Evolutionary conservation across 2,797 vertebrate genomes (phyloP).

Genomic region (Hemibagrus guttatus): DNA sequence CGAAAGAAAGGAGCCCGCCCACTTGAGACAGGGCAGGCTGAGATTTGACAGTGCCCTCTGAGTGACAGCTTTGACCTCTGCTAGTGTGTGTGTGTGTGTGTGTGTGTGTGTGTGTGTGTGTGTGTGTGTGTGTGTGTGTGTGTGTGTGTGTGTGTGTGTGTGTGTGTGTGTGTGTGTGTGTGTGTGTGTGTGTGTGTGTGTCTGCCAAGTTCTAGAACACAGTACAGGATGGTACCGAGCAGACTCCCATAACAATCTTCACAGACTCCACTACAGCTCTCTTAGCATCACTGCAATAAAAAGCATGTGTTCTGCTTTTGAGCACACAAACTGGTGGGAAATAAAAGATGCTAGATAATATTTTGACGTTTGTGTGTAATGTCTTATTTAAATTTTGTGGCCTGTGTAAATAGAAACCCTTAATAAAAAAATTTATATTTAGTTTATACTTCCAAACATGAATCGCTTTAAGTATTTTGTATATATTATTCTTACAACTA

Average conservation of each 20-base stretch:
- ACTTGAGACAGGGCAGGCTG: slow-evolving; percentile 74
- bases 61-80: slow-evolving; percentile 81
- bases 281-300: slow-evolving; percentile 26
- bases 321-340: background rate
- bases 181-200: slow-evolving; percentile 64
- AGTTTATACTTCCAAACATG: background rate
- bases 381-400: background rate
- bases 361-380: background rate
- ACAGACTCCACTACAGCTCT: slow-evolving; percentile 25
- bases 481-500: background rate
- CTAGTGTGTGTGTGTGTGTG: slow-evolving; percentile 57
- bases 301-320: slow-evolving; percentile 14
- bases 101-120: slow-evolving; percentile 59
- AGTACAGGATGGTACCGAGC: slow-evolving; percentile 69
- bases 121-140: slow-evolving; percentile 18
- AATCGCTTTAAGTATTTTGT: background rate
- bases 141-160: slow-evolving; percentile 46
- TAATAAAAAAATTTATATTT: background rate
- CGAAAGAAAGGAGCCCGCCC: slow-evolving; percentile 74
- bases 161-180: slow-evolving; percentile 11
- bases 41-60: slow-evolving; percentile 79
- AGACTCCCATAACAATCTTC: slow-evolving; percentile 28
- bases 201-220: slow-evolving; percentile 70
- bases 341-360: slow-evolving; percentile 12
- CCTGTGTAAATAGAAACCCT: background rate